These are phyloP conservation scores for Pseudochaenichthys georgianus DNA, from an alignment of 2,797 vertebrate species.

Conservation along the genomic window DNA sequence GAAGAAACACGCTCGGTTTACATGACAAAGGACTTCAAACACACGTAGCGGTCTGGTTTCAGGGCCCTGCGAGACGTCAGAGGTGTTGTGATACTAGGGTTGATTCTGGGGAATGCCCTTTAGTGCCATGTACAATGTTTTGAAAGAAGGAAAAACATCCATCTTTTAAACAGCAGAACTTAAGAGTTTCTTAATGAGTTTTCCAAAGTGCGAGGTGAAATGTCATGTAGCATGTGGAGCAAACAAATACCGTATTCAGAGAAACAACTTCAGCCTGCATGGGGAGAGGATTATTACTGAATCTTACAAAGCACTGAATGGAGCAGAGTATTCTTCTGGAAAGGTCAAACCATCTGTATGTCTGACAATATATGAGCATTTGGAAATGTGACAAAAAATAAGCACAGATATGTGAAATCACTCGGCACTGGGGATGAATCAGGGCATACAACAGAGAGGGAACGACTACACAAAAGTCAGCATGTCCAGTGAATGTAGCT, in stretches of 20 bases:
- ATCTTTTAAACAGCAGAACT: slow-evolving; percentile 25
- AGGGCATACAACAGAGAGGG: slow-evolving; percentile 37
- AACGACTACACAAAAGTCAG: slow-evolving; percentile 38
- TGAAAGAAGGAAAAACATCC: slow-evolving; percentile 6
- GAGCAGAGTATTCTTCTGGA: slow-evolving; percentile 7
- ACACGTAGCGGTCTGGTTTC: slow-evolving; percentile 61
- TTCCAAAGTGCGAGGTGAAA: slow-evolving; percentile 14
- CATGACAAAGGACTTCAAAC: slow-evolving; percentile 66
- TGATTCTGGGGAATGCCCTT: slow-evolving; percentile 34
- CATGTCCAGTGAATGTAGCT: slow-evolving; percentile 50
- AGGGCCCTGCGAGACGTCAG: slow-evolving; percentile 49
- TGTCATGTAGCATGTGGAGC: slow-evolving; percentile 19
- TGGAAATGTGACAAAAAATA: slow-evolving; percentile 35
- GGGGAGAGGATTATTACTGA: background rate
- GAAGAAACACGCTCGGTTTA: slow-evolving; percentile 56
- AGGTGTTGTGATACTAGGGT: slow-evolving; percentile 43
- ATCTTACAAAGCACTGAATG: background rate
- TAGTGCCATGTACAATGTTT: slow-evolving; percentile 41
- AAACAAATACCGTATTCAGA: slow-evolving; percentile 12
- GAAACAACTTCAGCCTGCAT: background rate
- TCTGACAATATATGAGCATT: slow-evolving; percentile 14
- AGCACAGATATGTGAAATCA: slow-evolving; percentile 28
- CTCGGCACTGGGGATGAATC: slow-evolving; percentile 40
- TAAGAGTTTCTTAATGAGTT: slow-evolving; percentile 24
- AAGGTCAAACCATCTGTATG: slow-evolving; percentile 2